Conservation (phyloP, 2,888 invertebrate genomes). For the Poecilus cupreus region DNA sequence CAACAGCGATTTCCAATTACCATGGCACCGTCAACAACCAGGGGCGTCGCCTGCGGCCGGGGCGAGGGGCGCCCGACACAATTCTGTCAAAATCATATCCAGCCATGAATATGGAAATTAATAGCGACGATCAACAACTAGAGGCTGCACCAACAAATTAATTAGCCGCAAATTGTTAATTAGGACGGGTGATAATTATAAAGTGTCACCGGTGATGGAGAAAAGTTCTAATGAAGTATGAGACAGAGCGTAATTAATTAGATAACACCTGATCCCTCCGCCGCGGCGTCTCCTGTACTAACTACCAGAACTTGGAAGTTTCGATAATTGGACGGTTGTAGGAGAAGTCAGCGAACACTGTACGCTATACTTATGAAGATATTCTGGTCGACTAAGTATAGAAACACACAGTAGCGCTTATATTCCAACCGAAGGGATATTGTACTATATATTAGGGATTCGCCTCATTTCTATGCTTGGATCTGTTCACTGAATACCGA, state of each 20-base stretch:
- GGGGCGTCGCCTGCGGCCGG: background rate
- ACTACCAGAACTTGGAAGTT: background rate
- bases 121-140: background rate
- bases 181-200: slow-evolving; percentile 8
- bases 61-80: background rate
- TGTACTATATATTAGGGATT: no score
- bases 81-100: background rate
- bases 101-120: slow-evolving; percentile 6
- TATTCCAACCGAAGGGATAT: no score
- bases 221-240: slow-evolving; percentile 17
- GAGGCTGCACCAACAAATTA: slow-evolving; percentile 9
- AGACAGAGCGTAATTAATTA: background rate
- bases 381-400: background rate
- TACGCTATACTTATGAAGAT: background rate
- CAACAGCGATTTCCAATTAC: background rate
- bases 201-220: background rate
- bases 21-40: background rate
- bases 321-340: background rate
- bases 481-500: no score
- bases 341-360: background rate
- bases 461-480: no score
- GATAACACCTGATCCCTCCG: background rate
- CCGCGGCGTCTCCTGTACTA: background rate
- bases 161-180: slow-evolving; percentile 34
- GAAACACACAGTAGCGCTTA: background rate